Conservation (phyloP, 2,113 vertebrate genomes). For the Kryptolebias marmoratus region DNA sequence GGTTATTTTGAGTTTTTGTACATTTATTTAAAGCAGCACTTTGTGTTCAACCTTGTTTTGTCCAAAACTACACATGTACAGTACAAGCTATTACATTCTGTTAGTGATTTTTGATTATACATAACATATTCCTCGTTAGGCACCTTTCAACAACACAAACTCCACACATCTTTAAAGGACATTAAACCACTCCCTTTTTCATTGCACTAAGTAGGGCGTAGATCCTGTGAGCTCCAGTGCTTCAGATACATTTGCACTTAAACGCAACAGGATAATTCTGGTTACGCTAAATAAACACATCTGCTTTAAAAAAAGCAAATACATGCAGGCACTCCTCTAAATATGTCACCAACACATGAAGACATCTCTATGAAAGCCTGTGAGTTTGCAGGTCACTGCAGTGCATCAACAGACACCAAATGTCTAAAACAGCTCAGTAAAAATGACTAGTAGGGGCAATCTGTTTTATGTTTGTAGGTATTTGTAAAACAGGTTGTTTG, state of each 20-base stretch:
- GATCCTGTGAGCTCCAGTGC: slow-evolving; percentile 31
- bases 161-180: slow-evolving; percentile 28
- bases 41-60: slow-evolving; percentile 51
- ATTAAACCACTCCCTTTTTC: slow-evolving; percentile 21
- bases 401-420: slow-evolving; percentile 25
- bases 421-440: slow-evolving; percentile 4
- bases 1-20: slow-evolving; percentile 22
- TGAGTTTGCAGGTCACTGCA: slow-evolving; percentile 13
- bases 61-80: slow-evolving; percentile 65
- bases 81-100: slow-evolving; percentile 48
- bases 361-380: neutral
- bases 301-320: slow-evolving; percentile 41
- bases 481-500: slow-evolving; percentile 13
- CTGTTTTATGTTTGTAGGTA: slow-evolving; percentile 7
- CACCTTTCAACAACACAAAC: slow-evolving; percentile 30
- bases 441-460: slow-evolving; percentile 19
- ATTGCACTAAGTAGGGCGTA: slow-evolving; percentile 38
- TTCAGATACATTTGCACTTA: slow-evolving; percentile 30
- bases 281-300: slow-evolving; percentile 24
- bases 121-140: slow-evolving; percentile 21
- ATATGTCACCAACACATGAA: slow-evolving; percentile 30
- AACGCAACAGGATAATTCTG: slow-evolving; percentile 11
- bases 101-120: slow-evolving; percentile 39
- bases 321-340: slow-evolving; percentile 69
- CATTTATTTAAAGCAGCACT: slow-evolving; percentile 61